These are phyloP conservation scores for Myoxocephalus aenaeus DNA, from an alignment of 2,797 vertebrate genomes.

Conservation along the genomic window DNA sequence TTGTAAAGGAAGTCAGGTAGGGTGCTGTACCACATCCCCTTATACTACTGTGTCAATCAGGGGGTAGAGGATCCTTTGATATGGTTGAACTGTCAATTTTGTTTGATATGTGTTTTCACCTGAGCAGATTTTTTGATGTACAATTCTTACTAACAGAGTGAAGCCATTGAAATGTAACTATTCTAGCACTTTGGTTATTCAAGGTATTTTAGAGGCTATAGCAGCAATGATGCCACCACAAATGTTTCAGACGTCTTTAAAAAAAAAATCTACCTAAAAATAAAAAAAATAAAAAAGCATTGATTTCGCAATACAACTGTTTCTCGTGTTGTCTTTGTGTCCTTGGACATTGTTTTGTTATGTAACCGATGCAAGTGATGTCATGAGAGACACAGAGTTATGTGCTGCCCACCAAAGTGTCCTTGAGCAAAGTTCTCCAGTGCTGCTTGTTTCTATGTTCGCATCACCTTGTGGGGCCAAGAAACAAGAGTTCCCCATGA, in stretches of 20 bases:
- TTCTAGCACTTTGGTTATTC: conserved; percentile 88
- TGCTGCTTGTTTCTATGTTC: neutral
- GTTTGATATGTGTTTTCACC: conserved; percentile 86
- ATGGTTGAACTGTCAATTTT: conserved; percentile 80
- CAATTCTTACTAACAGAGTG: conserved; percentile 87
- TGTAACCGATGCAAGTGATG: conserved; percentile 8
- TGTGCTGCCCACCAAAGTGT: conserved; percentile 9
- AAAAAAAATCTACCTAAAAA: conserved; percentile 75
- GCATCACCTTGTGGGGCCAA: neutral
- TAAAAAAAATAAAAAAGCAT: conserved; percentile 77
- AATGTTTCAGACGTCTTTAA: conserved; percentile 85
- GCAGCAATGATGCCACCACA: conserved; percentile 85
- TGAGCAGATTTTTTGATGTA: conserved; percentile 85
- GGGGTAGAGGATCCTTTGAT: conserved; percentile 78
- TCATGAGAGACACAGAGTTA: neutral
- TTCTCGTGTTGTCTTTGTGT: conserved; percentile 66
- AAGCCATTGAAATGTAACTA: conserved; percentile 87
- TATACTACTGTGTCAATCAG: conserved; percentile 79
- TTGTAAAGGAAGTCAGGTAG: conserved; percentile 63
- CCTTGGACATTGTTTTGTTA: conserved; percentile 31
- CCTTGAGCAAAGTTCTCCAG: conserved; percentile 18
- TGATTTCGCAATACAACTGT: conserved; percentile 78
- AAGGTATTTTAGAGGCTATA: conserved; percentile 86
- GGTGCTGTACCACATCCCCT: conserved; percentile 74
- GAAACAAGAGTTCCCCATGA: neutral